Base-by-base conservation (phyloP, 2,888 invertebrate genomes). In the Erebia palarica region DNA sequence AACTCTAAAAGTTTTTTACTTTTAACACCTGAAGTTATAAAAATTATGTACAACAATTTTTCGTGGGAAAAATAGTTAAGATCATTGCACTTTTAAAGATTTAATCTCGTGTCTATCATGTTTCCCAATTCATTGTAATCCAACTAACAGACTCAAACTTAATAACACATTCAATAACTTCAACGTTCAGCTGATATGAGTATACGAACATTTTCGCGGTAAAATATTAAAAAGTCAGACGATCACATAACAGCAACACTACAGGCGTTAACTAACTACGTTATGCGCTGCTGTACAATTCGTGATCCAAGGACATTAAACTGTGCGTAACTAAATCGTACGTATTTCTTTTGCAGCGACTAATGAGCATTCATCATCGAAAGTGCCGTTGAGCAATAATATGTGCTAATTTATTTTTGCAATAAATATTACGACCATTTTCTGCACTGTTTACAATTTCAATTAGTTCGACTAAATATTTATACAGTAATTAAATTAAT, bases 271-370 rank as follows among this genome's bases (percentile, higher is more conserved):
- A 89, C 88, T 88, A 84, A 86, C 81, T 73, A 79, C 78, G 80
- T 80, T 81, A 80, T 82, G 79, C 80, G 80, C 79, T 80, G 79
- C 81, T 78, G 78, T 78, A 80, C 76, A 77, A 78, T 79, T 82
- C 91, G 86, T 87, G 88, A 82, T 84, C 77, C 88, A 89, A 91
- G 90, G 91, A 88, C 88, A 86, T 87, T 86, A 85, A 69, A 82
- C 84, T 82, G 82, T 84, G 82, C 85, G 87, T 87, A 86, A 87
- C 87, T 84, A 85, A 90, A 84, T 81, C 81, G 82, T 82, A 84
- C 81, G 81, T 74, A 85, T 87, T 86, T 85, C 84, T 86, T 85
- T 80, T 81, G 79, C 79, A 81, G 82, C 81, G 75, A 78, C 79
- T 80, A 82, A 82, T 82, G 80, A 84, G 83, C 82, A 81, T 84